Conservation (phyloP, 2,888 invertebrate genomes). For the Caenorhabditis sp. region DNA sequence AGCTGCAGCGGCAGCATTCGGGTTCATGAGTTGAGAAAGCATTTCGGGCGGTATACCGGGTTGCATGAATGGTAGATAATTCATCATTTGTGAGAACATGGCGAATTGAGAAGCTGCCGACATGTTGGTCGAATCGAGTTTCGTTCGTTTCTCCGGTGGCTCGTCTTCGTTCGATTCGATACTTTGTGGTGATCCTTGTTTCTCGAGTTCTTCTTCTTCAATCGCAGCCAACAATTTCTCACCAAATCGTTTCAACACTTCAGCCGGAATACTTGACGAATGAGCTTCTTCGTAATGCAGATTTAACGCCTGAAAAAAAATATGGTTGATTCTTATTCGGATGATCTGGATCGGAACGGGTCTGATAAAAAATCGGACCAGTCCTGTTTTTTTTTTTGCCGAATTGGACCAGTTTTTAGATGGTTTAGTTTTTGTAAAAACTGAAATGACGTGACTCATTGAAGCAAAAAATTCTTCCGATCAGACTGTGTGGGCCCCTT, state of each 20-base stretch:
- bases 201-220: conserved; percentile 14
- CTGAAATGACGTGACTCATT: no score
- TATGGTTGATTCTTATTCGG: no score
- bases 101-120: conserved; percentile 25
- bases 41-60: conserved; percentile 28
- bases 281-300: conserved; percentile 51
- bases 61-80: conserved; percentile 82
- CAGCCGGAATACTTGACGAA: conserved; percentile 28
- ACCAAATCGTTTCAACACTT: conserved; percentile 30
- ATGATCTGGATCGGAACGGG: no score
- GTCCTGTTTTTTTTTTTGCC: no score
- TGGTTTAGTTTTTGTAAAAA: no score
- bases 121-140: conserved; percentile 11
- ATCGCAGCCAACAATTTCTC: conserved; percentile 29
- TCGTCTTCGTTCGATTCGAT: conserved; percentile 33
- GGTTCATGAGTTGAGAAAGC: conserved; percentile 42
- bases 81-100: conserved; percentile 78
- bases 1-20: conserved; percentile 35
- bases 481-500: no score
- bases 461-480: no score
- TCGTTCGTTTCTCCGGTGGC: conserved; percentile 44
- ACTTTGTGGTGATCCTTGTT: conserved; percentile 21
- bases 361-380: no score
- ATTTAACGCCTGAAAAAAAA: conserved; percentile 32
- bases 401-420: no score